Base-by-base conservation (phyloP, 2,797 vertebrate species). In the Astyanax mexicanus region DNA sequence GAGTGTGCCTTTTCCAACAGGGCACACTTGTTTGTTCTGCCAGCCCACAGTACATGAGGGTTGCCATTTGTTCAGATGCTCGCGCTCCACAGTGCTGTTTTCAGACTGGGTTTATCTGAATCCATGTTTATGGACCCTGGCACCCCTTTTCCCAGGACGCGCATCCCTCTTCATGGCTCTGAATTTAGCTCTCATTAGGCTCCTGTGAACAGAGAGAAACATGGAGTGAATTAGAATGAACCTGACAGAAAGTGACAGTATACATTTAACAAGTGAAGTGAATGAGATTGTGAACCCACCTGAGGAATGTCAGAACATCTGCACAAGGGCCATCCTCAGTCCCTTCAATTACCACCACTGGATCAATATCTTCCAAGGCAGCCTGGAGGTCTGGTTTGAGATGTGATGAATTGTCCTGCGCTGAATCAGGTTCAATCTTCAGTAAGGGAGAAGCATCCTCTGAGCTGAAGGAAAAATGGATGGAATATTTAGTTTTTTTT, bases 41-140 rank as follows among this genome's bases (percentile, higher is more conserved):
- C 74, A 57, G 42, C 75, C 74, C 9, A 29, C 21, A 61, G 45
- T 66, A 15, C 66, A 45, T 68, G 72, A 84, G 84, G 84, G 86
- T 84, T 8, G 27, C 57, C 45, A 77, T 87, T 90, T 90, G 86
- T 91, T 93, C 89, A 84, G 85, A 76, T 83, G 88, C 90, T 90
- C 82, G 29, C 80, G 47, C 69, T 85, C 78, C 72, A 42, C 47
- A 35, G 52, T 81, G 65, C 82, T 62, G 69, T 80, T 3, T 54
- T 15, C 15, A 61, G 64, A 66, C 55, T 60, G 6, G 1, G 32
- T 81, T 80, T 84, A 86, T 37, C 79, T 83, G 38, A 78, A 75
- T 21, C 37, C 74, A 60, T 35, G 61, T 65, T 74, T 73, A 35
- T 55, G 55, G 25, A 6, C 45, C 25, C 32, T 51, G 2, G 70